These are phyloP conservation scores for Zygaena filipendulae DNA, from an alignment of 2,888 invertebrate genomes.

Conservation along the genomic window DNA sequence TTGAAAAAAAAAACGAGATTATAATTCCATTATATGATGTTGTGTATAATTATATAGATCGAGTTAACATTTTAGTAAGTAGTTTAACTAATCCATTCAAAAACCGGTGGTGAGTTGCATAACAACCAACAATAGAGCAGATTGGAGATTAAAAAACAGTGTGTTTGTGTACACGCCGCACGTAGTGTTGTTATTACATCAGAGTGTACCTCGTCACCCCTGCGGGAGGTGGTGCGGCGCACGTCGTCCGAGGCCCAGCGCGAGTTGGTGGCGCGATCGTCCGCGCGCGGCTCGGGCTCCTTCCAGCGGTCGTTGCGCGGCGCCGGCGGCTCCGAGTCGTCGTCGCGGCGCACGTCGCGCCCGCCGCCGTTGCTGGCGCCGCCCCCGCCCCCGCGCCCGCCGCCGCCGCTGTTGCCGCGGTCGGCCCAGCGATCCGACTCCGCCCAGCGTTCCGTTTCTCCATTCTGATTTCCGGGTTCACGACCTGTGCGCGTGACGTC, in stretches of 20 bases:
- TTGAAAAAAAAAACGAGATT: too few relatives aligned
- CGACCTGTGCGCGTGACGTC: constrained; percentile 38
- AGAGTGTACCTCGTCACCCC: constrained; percentile 50
- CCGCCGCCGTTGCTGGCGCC: constrained; percentile 23
- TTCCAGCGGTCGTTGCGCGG: constrained; percentile 73
- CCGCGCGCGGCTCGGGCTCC: constrained; percentile 59
- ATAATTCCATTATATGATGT: too few relatives aligned
- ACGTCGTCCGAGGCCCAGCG: constrained; percentile 59
- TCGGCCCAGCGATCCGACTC: constrained; percentile 35
- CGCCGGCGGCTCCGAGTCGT: constrained; percentile 47
- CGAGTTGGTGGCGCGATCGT: constrained; percentile 42
- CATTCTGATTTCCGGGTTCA: constrained; percentile 59
- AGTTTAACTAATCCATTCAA: too few relatives aligned
- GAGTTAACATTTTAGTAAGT: too few relatives aligned
- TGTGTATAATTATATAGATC: too few relatives aligned
- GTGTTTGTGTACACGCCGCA: too few relatives aligned
- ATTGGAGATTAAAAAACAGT: too few relatives aligned
- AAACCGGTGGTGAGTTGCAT: too few relatives aligned
- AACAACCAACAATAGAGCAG: too few relatives aligned
- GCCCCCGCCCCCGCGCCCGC: constrained; percentile 34
- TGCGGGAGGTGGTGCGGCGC: constrained; percentile 49
- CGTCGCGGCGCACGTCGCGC: constrained; percentile 35
- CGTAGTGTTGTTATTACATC: too few relatives aligned
- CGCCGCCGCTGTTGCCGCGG: constrained; percentile 35
- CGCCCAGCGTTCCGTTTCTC: constrained; percentile 57